Percentiles rank a stretch among this genome's conserved stretches.
These are phyloP conservation scores for Drosophila setifemur DNA, from an alignment of 1,140 invertebrate species.

Conservation along the genomic window DNA sequence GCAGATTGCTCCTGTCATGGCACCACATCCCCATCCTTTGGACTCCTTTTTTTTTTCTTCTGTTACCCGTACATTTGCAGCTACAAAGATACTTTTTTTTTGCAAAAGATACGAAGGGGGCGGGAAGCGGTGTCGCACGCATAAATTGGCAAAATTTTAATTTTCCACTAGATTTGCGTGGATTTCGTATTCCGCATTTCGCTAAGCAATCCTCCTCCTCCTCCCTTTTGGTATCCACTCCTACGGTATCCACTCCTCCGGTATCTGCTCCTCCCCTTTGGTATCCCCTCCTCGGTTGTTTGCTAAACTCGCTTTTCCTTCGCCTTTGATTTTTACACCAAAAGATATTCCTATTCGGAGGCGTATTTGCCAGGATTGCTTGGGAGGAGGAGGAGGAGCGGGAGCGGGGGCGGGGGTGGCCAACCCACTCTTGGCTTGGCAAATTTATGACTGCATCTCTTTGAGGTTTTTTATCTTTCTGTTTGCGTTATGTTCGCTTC, in stretches of 20 bases:
- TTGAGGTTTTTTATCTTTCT: constrained; percentile 32
- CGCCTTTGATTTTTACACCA: constrained; percentile 39
- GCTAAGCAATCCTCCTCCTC: no score
- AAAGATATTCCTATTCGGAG: no score
- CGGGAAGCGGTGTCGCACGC: constrained; percentile 25
- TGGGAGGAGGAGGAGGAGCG: not conserved
- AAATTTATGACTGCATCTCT: constrained; percentile 50
- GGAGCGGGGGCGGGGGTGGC: not conserved
- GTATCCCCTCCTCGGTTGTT: constrained; percentile 1
- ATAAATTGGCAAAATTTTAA: constrained; percentile 67
- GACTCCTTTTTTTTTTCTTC: no score
- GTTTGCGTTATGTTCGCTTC: constrained; percentile 36
- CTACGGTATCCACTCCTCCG: no score
- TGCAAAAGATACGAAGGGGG: no score
- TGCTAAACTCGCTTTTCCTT: not conserved
- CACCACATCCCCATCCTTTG: not conserved
- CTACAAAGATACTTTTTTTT: no score
- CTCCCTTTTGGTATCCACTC: no score
- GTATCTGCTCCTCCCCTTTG: no score
- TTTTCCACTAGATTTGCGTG: constrained; percentile 71
- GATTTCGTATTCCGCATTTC: no score
- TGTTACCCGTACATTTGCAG: no score
- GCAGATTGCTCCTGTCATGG: not conserved
- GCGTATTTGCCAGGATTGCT: not conserved
- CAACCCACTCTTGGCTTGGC: not conserved